Conservation (phyloP, 2,113 vertebrate species). For the Taxidea taxus region DNA sequence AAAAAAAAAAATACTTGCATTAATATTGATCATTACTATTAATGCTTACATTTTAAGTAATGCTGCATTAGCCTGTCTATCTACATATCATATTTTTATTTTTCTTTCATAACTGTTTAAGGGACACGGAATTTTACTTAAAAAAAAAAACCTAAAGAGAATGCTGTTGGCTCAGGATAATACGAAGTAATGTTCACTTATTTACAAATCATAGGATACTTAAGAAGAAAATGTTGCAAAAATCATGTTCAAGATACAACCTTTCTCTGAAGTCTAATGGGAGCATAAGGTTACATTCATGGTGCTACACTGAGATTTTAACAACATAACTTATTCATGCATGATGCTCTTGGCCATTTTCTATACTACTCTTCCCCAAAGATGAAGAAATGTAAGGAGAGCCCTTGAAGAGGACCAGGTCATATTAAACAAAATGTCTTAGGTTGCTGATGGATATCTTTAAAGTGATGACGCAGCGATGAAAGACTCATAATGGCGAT, state of each 20-base stretch:
- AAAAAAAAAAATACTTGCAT: neutral
- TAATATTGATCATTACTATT: neutral
- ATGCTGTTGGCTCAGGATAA: neutral
- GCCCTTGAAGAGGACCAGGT: neutral
- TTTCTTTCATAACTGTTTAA: slow-evolving; percentile 13
- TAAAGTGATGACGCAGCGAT: neutral
- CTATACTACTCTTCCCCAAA: slow-evolving; percentile 14
- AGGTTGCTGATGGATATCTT: neutral
- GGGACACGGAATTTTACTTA: neutral
- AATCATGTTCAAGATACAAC: neutral
- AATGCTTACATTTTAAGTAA: neutral
- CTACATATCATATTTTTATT: neutral
- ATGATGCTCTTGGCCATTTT: slow-evolving; percentile 30
- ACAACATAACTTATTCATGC: slow-evolving; percentile 44
- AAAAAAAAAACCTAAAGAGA: neutral
- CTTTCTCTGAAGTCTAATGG: slow-evolving; percentile 41
- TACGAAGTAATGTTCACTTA: neutral
- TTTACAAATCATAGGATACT: neutral
- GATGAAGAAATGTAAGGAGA: slow-evolving; percentile 27
- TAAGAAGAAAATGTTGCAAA: neutral
- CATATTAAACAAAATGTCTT: slow-evolving; percentile 48
- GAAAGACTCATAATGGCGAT: neutral
- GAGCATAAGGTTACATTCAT: neutral
- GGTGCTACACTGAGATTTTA: slow-evolving; percentile 19
- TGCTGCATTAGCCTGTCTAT: neutral